Evolutionary conservation across 1,140 invertebrate genomes (phyloP), one percentile per base, ranked within the genome.

Genomic region (Gonatopus flavifemur): DNA sequence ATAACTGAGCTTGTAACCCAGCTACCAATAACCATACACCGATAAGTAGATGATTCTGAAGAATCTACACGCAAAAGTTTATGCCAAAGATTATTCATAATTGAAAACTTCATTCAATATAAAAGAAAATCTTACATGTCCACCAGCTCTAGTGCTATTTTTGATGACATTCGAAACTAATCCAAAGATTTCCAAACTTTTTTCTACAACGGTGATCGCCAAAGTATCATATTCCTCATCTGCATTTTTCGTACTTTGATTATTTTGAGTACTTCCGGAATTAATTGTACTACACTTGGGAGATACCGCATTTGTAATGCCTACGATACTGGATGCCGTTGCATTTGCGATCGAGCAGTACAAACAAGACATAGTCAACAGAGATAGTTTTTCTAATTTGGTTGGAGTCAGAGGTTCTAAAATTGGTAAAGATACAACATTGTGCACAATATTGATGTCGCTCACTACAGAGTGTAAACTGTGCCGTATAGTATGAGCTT

Each of bases 41-140:
- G 55, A 93, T 86, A 69, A 94, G 83, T 36, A 94, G 78, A 66
- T 94, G 86, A 78, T 96, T 96, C 79, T 96, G 93, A 51, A 90
- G 84, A 52, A 91, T 84, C 86, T 91, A 69, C 10, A n/a, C n/a
- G n/a, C n/a, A n/a, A n/a, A n/a, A n/a, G n/a, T n/a, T n/a, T n/a
- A n/a, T n/a, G n/a, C n/a, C n/a, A n/a, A n/a, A n/a, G n/a, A n/a
- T n/a, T n/a, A n/a, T n/a, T n/a, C n/a, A n/a, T n/a, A n/a, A n/a
- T n/a, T n/a, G 18, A 10, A 3, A 2, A 13, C 15, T 24, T 13
- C 6, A 3, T 21, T 19, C 10, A 51, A 35, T 43, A 51, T 8
- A 49, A 39, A 54, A 39, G 10, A 42, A 40, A 43, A 39, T 44
- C 84, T 87, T 80, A 92, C 89, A 77, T 91, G 89, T 58, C 91